A percentile compares a stretch with the other conserved stretches of the same genome.
Evolutionary conservation across 2,113 vertebrate genomes (phyloP).

Genomic region (Henicopernis longicauda): DNA sequence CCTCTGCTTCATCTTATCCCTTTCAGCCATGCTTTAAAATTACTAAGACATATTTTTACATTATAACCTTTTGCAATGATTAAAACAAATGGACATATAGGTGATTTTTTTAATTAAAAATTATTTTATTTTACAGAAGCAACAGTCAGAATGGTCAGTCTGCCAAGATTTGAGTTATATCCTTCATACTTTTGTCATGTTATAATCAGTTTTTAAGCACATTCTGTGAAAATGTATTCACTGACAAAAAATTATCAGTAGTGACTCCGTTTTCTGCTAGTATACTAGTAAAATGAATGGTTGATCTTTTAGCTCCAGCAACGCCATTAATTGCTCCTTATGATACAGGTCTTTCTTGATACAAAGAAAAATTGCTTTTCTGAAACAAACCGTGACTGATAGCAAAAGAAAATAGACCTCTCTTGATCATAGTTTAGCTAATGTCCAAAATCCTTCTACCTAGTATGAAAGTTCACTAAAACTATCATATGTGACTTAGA

Average conservation of each 20-base stretch:
- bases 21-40: background rate
- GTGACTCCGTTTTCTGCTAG: background rate
- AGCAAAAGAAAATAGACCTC: background rate
- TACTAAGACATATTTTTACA: background rate
- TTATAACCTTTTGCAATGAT: background rate
- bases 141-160: background rate
- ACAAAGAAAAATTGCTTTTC: background rate
- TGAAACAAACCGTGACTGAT: background rate
- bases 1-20: background rate
- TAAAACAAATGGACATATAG: background rate
- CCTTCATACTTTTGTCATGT: background rate
- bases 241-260: background rate
- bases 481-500: background rate
- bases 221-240: background rate
- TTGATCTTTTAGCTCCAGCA: background rate
- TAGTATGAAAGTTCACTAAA: background rate
- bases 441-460: background rate
- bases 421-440: background rate
- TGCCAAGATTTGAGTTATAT: background rate
- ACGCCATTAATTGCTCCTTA: background rate
- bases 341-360: accelerated
- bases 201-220: background rate
- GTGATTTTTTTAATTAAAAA: background rate
- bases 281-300: background rate
- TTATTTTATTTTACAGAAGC: background rate